Evolutionary conservation across 2,113 vertebrate genomes (phyloP), one percentile per base, ranked within the genome.

Genomic region (Sebastes schlegelii): DNA sequence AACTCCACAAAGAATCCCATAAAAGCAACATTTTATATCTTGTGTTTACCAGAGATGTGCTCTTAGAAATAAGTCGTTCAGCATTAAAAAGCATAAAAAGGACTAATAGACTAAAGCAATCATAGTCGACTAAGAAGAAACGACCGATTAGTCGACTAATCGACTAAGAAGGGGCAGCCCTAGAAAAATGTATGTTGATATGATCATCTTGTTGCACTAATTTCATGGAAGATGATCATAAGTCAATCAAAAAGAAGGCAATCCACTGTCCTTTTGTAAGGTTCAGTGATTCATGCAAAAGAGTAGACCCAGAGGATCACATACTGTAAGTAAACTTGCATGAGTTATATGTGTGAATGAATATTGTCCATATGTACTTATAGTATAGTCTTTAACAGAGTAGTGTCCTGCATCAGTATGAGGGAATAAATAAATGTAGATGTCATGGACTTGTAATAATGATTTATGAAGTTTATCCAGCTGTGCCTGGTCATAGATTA

Each of bases 381-480:
- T 2, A 42, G 12, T 10, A 9, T 23, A 62, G 16, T 62, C 11
- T 72, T 21, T 6, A 45, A 23, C 69, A 49, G 45, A 74, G 72
- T n/a, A 51, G 7, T 7, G 8, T 52, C 46, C 49, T 72, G 14
- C n/a, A 8, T 67, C 43, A 67, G 5, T 52, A 11, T 45, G 51
- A 63, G 26, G 48, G 13, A 63, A 70, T 61, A 77, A 19, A 72
- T 23, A 62, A 26, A 63, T 68, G 55, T 49, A 68, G 8, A 65
- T 68, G 0, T 5, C n/a, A 63, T 40, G 12, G 26, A 71, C 23
- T 42, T 70, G 14, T 67, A 57, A 57, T 46, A 64, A 12, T 81
- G 74, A 86, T 82, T 81, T 46, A 84, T 84, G 71, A 40, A 3
- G 55, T 84, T 78, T 67, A 84, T 0, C 51, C 65, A 75, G 70